These are phyloP conservation scores for Prunella fulvescens DNA, from an alignment of 2,113 vertebrate genomes.

Conservation along the genomic window DNA sequence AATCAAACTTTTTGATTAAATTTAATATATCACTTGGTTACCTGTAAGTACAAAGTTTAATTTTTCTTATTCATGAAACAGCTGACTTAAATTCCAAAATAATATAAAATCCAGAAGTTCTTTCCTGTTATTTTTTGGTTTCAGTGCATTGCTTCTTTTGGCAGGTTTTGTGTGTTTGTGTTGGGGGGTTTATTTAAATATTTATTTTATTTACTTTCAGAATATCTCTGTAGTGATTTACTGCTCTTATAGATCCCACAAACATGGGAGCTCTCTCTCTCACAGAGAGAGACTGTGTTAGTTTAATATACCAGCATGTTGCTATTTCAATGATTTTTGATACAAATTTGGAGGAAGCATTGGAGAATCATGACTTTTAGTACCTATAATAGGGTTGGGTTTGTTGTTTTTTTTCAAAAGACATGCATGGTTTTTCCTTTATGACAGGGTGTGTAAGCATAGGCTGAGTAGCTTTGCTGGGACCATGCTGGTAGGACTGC, in stretches of 20 bases:
- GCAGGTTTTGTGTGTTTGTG: accelerated
- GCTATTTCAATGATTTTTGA: background rate
- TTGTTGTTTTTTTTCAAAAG: background rate
- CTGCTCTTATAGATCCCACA: constrained; percentile 4
- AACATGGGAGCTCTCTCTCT: no score
- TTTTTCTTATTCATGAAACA: background rate
- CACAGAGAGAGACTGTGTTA: background rate
- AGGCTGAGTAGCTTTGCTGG: background rate
- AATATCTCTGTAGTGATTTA: constrained; percentile 25
- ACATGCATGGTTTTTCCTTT: background rate
- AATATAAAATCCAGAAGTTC: background rate
- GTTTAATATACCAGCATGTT: background rate
- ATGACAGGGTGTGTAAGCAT: background rate
- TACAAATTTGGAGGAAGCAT: background rate
- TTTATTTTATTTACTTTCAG: background rate
- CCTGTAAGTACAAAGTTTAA: background rate
- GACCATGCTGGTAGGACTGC: background rate
- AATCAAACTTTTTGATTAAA: background rate
- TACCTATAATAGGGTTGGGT: background rate
- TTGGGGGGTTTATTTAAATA: background rate
- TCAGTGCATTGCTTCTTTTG: background rate
- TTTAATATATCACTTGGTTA: background rate
- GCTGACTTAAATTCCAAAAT: constrained; percentile 10
- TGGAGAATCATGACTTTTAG: background rate
- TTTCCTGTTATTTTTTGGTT: constrained; percentile 6